phyloP scores from a whole-genome alignment of 2,113 vertebrate species.

The Halichoeres trimaculatus region DNA sequence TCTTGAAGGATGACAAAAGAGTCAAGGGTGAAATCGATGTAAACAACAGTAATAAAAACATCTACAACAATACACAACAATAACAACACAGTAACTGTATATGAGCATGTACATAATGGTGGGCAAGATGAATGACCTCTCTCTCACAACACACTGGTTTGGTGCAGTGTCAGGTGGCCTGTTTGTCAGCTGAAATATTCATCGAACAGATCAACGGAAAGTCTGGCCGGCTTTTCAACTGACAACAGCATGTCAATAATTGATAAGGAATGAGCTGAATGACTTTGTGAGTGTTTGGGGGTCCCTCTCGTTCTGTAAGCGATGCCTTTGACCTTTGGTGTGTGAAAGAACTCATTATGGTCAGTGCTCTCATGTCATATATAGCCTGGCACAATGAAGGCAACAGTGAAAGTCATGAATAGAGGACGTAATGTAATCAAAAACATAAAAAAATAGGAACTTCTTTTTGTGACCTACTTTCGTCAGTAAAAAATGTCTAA shows the following conservation, averaged over 20 bases:
- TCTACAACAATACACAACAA: slow-evolving; percentile 15
- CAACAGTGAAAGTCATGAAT: slow-evolving; percentile 60
- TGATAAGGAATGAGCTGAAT: slow-evolving; percentile 69
- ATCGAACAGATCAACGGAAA: slow-evolving; percentile 82
- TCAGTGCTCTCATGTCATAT: slow-evolving; percentile 53
- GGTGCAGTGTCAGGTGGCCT: slow-evolving; percentile 73
- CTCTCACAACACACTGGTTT: slow-evolving; percentile 63
- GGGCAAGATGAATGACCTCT: slow-evolving; percentile 48
- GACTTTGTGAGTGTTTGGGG: slow-evolving; percentile 48
- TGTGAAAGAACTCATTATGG: slow-evolving; percentile 67
- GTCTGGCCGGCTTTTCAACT: slow-evolving; percentile 76
- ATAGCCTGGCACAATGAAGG: slow-evolving; percentile 31
- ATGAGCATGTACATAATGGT: slow-evolving; percentile 20
- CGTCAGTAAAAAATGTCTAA: not conserved
- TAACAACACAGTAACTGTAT: slow-evolving; percentile 47
- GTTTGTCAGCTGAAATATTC: slow-evolving; percentile 82
- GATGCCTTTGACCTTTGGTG: slow-evolving; percentile 71
- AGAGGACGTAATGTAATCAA: not conserved
- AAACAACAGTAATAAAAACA: slow-evolving; percentile 42
- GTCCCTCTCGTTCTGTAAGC: slow-evolving; percentile 67
- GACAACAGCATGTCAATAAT: slow-evolving; percentile 75
- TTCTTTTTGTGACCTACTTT: not conserved
- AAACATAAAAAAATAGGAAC: not conserved
- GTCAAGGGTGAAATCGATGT: not conserved
- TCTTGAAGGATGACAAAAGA: not conserved